Evolutionary conservation across 2,888 invertebrate genomes (phyloP), one percentile per base, ranked within the genome.

Genomic region (Heliconius charithonia): DNA sequence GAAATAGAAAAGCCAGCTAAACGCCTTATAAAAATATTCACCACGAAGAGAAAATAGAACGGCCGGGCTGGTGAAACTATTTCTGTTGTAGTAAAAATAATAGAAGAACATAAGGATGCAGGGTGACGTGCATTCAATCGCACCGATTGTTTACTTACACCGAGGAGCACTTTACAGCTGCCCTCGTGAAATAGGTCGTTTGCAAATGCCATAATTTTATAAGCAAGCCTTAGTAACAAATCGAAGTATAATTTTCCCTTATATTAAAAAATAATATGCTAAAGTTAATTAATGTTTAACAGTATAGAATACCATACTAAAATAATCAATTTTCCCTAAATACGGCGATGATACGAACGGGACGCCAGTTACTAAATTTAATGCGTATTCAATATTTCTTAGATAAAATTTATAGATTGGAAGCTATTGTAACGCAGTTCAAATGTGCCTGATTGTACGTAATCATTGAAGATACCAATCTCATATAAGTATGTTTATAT

Each of bases 121-220:
- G 51, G 65, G 59, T 69, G 51, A 71, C 70, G 62, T 71, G 70
- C 76, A 74, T 76, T 71, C 45, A 71, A 71, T 45, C 70, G 71
- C 76, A 71, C 63, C 63, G 71, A 76, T 76, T 76, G 76, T 76
- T 76, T 71, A 70, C 71, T 65, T 29, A 76, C 70, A 32, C 62
- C 59, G 29, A 71, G 63, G 59, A 71, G 63, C 59, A 69, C 70
- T 62, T 76, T 51, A 71, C 32, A 41, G 32, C 70, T 71, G 29
- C 63, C 65, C 76, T 76, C 51, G 7, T 71, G 41, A 76, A 76
- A 63, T 71, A 32, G 76, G 76, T 76, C 71, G 71, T n/a, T 71
- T 71, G 76, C 63, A 76, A 76, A 76, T 63, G 45, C 51, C 63
- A 74, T 74, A 74, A 76, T 59, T 59, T 63, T 51, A 51, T 51